These are phyloP conservation scores for Spilosoma lubricipeda DNA, from an alignment of 2,888 invertebrate species.

Conservation along the genomic window DNA sequence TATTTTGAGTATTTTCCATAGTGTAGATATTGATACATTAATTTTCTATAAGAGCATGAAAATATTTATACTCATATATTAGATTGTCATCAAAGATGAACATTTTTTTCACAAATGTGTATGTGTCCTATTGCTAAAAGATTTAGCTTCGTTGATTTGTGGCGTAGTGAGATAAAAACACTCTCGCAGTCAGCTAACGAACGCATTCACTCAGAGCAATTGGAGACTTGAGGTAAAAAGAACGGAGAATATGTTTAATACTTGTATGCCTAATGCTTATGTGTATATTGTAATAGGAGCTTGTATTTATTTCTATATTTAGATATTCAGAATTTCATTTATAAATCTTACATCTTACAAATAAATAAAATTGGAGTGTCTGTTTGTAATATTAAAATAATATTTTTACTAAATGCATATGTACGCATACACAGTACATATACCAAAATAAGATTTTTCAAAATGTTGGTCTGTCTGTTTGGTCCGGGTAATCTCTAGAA, in stretches of 20 bases:
- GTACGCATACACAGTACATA: too few relatives aligned
- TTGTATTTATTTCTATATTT: not conserved
- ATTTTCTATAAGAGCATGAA: not conserved
- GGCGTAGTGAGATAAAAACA: not conserved
- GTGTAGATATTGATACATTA: too few relatives aligned
- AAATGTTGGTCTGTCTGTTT: too few relatives aligned
- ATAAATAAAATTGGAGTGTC: too few relatives aligned
- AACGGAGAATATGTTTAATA: not conserved
- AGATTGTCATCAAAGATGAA: not conserved
- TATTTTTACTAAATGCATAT: too few relatives aligned
- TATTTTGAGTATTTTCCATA: too few relatives aligned
- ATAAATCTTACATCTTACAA: too few relatives aligned
- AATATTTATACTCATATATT: not conserved
- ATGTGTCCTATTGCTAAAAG: not conserved
- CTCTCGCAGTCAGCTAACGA: slow-evolving; percentile 8
- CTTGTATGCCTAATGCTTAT: not conserved
- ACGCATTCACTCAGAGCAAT: slow-evolving; percentile 8
- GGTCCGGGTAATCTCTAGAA: too few relatives aligned
- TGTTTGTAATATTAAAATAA: too few relatives aligned
- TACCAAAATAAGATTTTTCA: too few relatives aligned
- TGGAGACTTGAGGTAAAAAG: not conserved
- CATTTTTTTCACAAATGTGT: not conserved
- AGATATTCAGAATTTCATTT: not conserved
- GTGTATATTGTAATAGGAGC: not conserved
- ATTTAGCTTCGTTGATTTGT: not conserved